Evolutionary conservation across 2,113 vertebrate species (phyloP).

Genomic region (Nansenia antarctica): DNA sequence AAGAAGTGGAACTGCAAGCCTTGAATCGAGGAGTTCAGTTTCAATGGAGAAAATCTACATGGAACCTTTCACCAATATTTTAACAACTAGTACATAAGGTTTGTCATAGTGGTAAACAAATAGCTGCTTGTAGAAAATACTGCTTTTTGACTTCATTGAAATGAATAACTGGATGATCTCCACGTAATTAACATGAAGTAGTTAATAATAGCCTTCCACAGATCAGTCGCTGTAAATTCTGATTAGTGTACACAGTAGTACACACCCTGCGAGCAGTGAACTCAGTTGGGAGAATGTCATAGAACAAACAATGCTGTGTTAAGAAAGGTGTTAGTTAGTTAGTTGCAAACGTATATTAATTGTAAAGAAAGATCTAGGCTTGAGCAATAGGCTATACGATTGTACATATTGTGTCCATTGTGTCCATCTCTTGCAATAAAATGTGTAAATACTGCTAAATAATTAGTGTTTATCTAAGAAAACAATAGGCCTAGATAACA

Average conservation of each 20-base stretch:
- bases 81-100: conserved; percentile 48
- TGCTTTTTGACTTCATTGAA: neutral
- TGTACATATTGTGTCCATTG: neutral
- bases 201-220: conserved; percentile 32
- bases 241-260: conserved; percentile 17
- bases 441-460: neutral
- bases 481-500: too few relatives aligned
- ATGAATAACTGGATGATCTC: conserved; percentile 17
- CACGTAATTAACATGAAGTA: conserved; percentile 7
- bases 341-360: neutral
- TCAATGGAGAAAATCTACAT: conserved; percentile 50
- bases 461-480: neutral
- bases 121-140: conserved; percentile 18
- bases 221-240: conserved; percentile 20
- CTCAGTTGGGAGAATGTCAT: neutral
- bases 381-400: too few relatives aligned
- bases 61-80: conserved; percentile 56
- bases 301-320: neutral
- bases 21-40: conserved; percentile 46
- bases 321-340: neutral
- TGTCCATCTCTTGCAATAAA: neutral
- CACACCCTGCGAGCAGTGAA: neutral
- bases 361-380: too few relatives aligned
- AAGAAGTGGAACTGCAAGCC: conserved; percentile 1
- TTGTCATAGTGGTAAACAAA: conserved; percentile 42